Conservation (phyloP, 1,140 invertebrate genomes). For the Papilio dardanus region DNA sequence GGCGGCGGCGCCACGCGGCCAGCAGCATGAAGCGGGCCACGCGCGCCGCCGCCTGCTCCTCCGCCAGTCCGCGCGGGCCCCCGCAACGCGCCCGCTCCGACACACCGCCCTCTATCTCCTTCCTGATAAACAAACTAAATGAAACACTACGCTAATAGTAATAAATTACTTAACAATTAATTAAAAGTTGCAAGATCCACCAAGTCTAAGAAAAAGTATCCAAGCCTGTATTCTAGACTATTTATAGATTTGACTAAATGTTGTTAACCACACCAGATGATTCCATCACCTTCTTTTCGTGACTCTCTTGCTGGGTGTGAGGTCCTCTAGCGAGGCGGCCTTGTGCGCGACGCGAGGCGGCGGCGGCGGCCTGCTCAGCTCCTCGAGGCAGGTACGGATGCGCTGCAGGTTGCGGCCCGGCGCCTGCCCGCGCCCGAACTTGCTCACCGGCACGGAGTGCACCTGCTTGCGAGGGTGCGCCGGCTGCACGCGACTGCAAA, state of each 20-base stretch:
- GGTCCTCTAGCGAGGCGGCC: conserved; percentile 72
- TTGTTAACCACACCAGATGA: not conserved
- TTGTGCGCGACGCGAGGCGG: conserved; percentile 56
- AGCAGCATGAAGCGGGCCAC: conserved; percentile 80
- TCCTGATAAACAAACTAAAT: conserved; percentile 3
- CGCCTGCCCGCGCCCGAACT: conserved; percentile 55
- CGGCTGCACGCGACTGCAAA: conserved; percentile 55
- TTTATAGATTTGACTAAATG: too few species aligned
- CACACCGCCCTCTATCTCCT: conserved; percentile 34
- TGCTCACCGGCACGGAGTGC: conserved; percentile 67
- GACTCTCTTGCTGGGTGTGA: conserved; percentile 64
- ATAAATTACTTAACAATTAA: too few species aligned
- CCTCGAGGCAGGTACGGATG: conserved; percentile 64
- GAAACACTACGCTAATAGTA: too few species aligned
- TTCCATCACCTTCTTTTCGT: conserved; percentile 63
- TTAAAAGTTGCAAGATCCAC: too few species aligned
- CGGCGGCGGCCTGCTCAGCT: conserved; percentile 41
- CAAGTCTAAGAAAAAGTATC: too few species aligned
- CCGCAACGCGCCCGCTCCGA: conserved; percentile 40
- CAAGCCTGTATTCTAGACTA: too few species aligned
- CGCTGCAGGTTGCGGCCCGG: conserved; percentile 58
- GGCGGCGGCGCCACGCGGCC: conserved; percentile 82
- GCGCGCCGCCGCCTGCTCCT: conserved; percentile 70
- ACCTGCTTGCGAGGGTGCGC: conserved; percentile 66
- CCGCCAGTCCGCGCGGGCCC: conserved; percentile 41